These are phyloP conservation scores for Rafetus swinhoei DNA, from an alignment of 2,113 vertebrate species.

Conservation along the genomic window DNA sequence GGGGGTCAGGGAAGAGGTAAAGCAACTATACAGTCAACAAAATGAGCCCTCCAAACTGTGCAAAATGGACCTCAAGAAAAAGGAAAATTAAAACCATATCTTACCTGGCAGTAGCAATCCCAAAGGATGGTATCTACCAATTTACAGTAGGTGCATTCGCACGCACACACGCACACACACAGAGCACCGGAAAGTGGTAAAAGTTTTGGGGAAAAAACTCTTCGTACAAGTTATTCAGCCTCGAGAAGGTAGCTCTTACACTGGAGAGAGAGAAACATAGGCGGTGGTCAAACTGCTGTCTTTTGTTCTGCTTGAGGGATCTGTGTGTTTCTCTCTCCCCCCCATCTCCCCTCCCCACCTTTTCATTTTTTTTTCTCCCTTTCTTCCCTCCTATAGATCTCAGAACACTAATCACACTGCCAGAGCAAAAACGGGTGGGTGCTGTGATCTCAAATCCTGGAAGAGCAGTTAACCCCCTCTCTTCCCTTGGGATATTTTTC, in stretches of 20 bases:
- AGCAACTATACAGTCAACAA: neutral
- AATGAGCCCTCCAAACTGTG: neutral
- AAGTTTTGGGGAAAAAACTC: neutral
- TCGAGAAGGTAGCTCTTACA: neutral
- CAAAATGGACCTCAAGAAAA: neutral
- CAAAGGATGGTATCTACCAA: neutral
- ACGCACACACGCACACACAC: neutral
- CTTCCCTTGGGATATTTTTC: constrained; percentile 66
- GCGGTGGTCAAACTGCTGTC: neutral
- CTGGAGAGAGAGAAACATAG: neutral
- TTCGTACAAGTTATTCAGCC: neutral
- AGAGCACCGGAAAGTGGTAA: neutral
- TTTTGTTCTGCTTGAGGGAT: constrained; percentile 34
- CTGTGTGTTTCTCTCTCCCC: constrained; percentile 23
- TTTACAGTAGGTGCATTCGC: constrained; percentile 7
- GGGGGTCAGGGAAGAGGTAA: neutral
- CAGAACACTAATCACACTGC: constrained; percentile 41
- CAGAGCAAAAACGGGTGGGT: constrained; percentile 43
- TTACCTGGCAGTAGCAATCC: constrained; percentile 64
- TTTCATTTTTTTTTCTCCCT: constrained; percentile 34
- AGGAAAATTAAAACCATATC: constrained; percentile 38
- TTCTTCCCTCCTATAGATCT: constrained; percentile 63
- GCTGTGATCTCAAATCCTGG: constrained; percentile 52
- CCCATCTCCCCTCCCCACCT: constrained; percentile 46
- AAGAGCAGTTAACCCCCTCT: constrained; percentile 63